A percentile compares a stretch with the other conserved stretches of the same genome.
These are phyloP conservation scores for Drosophila nikananu DNA, from an alignment of 1,140 invertebrate species.

Conservation along the genomic window DNA sequence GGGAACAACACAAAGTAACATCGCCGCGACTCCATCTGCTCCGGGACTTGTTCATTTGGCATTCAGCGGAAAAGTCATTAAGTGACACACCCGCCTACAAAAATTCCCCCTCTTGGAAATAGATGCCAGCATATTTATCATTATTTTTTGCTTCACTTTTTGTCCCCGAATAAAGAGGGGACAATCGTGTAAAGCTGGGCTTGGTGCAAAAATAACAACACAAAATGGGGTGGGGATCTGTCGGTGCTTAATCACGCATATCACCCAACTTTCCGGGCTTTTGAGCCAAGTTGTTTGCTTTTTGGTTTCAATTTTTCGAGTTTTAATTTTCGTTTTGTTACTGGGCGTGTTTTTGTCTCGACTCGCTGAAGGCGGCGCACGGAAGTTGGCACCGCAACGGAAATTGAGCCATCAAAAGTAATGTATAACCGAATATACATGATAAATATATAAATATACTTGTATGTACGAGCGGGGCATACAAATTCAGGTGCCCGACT, in stretches of 20 bases:
- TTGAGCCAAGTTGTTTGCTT: slow-evolving; percentile 29
- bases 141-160: slow-evolving; percentile 59
- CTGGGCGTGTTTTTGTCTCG: slow-evolving; percentile 58
- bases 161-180: slow-evolving; percentile 35
- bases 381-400: slow-evolving; percentile 70
- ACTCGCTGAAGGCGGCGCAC: slow-evolving; percentile 62
- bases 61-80: slow-evolving; percentile 73
- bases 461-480: slow-evolving; percentile 26
- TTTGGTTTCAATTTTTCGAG: slow-evolving; percentile 20
- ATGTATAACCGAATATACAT: slow-evolving; percentile 58
- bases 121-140: slow-evolving; percentile 76
- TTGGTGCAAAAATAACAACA: slow-evolving; percentile 44
- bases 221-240: slow-evolving; percentile 6
- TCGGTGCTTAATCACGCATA: slow-evolving; percentile 75
- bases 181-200: slow-evolving; percentile 47
- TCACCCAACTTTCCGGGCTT: slow-evolving; percentile 50
- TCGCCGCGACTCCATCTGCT: slow-evolving; percentile 29
- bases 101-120: slow-evolving; percentile 31
- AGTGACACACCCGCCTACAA: slow-evolving; percentile 68
- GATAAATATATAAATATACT: no score
- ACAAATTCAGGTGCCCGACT: slow-evolving; percentile 57
- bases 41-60: slow-evolving; percentile 42
- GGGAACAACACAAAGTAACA: slow-evolving; percentile 39
- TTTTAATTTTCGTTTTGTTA: slow-evolving; percentile 41
- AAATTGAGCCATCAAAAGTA: slow-evolving; percentile 79